These are phyloP conservation scores for Hippocampus mohnikei DNA, from an alignment of 2,113 vertebrate species.

Conservation along the genomic window DNA sequence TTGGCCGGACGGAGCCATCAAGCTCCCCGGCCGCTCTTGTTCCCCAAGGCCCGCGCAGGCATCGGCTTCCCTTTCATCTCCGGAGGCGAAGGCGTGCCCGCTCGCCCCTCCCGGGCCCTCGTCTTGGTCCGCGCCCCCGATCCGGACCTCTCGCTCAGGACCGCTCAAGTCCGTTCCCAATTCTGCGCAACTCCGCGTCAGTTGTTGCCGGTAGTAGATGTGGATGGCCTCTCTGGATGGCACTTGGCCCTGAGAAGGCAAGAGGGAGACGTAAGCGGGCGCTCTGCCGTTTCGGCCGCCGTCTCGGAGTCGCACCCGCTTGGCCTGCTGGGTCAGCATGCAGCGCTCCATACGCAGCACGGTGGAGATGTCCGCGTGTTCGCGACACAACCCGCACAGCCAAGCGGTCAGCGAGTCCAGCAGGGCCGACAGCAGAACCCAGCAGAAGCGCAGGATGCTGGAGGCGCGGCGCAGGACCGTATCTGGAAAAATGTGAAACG, in stretches of 20 bases:
- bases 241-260: conserved; percentile 80
- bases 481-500: conserved; percentile 69
- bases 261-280: not conserved
- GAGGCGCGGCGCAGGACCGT: conserved; percentile 96
- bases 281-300: not conserved
- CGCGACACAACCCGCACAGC: conserved; percentile 92
- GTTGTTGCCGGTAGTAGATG: conserved; percentile 93
- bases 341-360: conserved; percentile 94
- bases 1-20: conserved; percentile 70
- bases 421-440: conserved; percentile 92
- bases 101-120: not conserved
- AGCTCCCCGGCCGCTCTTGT: conserved; percentile 13
- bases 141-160: conserved; percentile 22
- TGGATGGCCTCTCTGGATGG: conserved; percentile 93
- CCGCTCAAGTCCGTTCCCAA: conserved; percentile 65
- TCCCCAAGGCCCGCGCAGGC: conserved; percentile 37
- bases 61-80: conserved; percentile 12
- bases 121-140: conserved; percentile 5
- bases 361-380: conserved; percentile 95
- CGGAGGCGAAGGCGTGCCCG: not conserved
- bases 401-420: conserved; percentile 92
- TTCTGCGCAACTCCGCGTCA: conserved; percentile 89
- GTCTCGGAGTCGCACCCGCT: conserved; percentile 77
- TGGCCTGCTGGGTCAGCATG: conserved; percentile 96
- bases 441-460: conserved; percentile 97